Conservation (phyloP, 2,888 invertebrate genomes). For the Enoplolaimus lenunculus region DNA sequence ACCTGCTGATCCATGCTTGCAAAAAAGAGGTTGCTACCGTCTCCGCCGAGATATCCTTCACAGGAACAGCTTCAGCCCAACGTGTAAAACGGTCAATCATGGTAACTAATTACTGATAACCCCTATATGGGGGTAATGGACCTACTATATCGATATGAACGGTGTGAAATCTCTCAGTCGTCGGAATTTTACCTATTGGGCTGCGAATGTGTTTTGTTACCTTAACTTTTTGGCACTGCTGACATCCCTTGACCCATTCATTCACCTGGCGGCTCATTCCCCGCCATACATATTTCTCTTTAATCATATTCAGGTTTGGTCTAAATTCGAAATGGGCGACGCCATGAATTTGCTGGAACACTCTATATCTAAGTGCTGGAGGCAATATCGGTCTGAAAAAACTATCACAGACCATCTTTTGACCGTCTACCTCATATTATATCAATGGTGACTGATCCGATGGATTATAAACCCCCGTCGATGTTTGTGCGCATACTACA, state of each 20-base stretch:
- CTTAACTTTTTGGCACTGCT: conserved; percentile 8
- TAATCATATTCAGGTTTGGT: background rate
- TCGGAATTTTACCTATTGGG: conserved; percentile 2
- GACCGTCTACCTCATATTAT: background rate
- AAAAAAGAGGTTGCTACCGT: background rate
- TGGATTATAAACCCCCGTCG: background rate
- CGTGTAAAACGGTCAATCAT: conserved; percentile 12
- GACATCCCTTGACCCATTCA: conserved; percentile 5
- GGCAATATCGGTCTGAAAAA: background rate
- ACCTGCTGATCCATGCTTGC: background rate
- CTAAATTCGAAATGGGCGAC: background rate
- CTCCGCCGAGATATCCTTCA: conserved; percentile 1
- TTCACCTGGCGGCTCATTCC: background rate
- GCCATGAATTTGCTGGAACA: background rate
- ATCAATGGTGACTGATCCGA: background rate
- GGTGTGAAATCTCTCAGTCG: conserved; percentile 11
- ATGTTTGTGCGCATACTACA: background rate
- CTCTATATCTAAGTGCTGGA: background rate
- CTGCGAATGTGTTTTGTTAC: background rate
- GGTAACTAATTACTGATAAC: conserved; percentile 10
- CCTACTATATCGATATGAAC: conserved; percentile 17
- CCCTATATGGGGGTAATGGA: conserved; percentile 3
- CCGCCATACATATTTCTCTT: conserved; percentile 1
- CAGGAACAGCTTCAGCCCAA: conserved; percentile 10
- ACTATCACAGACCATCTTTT: background rate